phyloP scores from a whole-genome alignment of 2,113 vertebrate species.

The Verasper variegatus region DNA sequence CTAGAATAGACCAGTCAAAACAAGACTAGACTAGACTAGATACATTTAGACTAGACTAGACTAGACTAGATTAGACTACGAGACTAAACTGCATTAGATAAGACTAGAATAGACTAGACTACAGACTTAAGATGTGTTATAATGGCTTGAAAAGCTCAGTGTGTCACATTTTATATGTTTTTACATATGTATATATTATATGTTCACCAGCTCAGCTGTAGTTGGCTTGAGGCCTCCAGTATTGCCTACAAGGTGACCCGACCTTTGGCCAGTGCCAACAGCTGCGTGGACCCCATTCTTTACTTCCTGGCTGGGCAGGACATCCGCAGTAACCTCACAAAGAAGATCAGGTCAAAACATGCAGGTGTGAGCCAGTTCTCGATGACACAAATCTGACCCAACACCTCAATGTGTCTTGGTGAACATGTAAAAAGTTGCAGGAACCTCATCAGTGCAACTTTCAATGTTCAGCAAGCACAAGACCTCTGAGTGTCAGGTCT shows the following conservation, averaged over 20 bases:
- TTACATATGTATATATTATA: neutral
- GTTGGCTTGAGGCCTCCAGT: conserved; percentile 86
- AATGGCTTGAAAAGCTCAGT: neutral
- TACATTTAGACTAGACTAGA: too few relatives aligned
- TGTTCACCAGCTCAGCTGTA: conserved; percentile 83
- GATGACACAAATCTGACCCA: conserved; percentile 58
- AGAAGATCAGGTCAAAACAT: conserved; percentile 32
- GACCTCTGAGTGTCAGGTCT: neutral
- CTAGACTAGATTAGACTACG: too few relatives aligned
- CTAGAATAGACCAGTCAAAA: neutral
- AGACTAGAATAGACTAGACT: neutral
- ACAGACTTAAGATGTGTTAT: neutral
- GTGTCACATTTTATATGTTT: neutral
- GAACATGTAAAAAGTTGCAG: neutral
- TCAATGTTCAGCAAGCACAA: neutral
- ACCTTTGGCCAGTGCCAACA: conserved; percentile 94
- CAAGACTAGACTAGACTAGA: too few relatives aligned
- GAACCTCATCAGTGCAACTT: neutral
- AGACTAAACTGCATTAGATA: too few relatives aligned
- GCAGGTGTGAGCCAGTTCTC: neutral
- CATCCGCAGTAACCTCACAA: conserved; percentile 70
- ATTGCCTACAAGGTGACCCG: conserved; percentile 95
- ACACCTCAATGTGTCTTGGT: neutral
- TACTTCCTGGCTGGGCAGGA: conserved; percentile 95
- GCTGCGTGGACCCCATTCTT: conserved; percentile 94